Base-by-base conservation (phyloP, 2,113 vertebrate species). In the Pterocles burchelli region DNA sequence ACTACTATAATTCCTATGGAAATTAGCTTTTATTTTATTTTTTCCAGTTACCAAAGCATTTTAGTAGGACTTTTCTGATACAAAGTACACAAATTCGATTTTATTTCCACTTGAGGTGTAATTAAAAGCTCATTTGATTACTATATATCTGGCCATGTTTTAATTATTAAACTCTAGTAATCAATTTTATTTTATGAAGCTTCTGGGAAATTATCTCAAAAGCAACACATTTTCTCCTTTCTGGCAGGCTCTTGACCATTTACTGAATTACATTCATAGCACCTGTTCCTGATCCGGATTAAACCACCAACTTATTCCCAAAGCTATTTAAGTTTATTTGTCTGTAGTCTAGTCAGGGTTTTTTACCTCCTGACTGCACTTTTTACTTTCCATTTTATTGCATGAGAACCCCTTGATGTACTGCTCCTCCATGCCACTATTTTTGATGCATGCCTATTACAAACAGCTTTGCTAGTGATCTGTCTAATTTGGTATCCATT, bases 161-260 rank as follows among this genome's bases (percentile, higher is more conserved):
- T 98, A 98, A 97, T 98, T 98, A 98, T 97, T 98, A 97, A 98
- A 97, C 98, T 97, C 95, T 88, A 91, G 96, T 97, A 98, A 98
- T 98, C 98, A 98, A 98, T 98, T 98, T 98, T 97, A 96, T 98
- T 98, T 98, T 98, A 98, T 98, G 98, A 97, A 97, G 96, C 97
- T 98, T 97, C 98, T 98, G 98, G 98, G 98, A 98, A 99, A 99
- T 98, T 96, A 98, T 98, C 98, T 98, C 96, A 98, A 97, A 98
- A 98, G 97, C 97, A 96, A 97, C 97, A 96, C 96, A 97, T 98
- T 98, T 97, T 98, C 95, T 98, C 96, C 97, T 98, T 96, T 97
- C 97, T 98, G 98, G 97, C 97, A 98, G 95, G 95, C 97, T 97
- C 96, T 97, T 48, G 55, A 97, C 96, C 94, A 94, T 98, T 98